These are phyloP conservation scores for Ennomos fuscantarius DNA, from an alignment of 2,888 invertebrate genomes.

Conservation along the genomic window DNA sequence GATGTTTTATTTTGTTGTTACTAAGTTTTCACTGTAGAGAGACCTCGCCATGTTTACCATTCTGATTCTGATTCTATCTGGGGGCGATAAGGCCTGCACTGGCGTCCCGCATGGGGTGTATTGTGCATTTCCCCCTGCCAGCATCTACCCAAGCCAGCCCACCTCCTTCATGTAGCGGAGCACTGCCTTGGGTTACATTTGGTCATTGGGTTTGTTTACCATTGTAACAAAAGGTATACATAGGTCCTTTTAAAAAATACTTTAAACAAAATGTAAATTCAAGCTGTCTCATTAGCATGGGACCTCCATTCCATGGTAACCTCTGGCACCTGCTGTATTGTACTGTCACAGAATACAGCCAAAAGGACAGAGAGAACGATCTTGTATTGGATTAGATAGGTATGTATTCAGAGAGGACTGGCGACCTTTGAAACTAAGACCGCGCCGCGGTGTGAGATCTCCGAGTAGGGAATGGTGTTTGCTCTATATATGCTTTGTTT, in stretches of 20 bases:
- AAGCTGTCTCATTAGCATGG: slow-evolving; percentile 28
- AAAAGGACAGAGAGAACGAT: not conserved
- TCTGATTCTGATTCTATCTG: too few relatives aligned
- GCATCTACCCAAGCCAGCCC: too few relatives aligned
- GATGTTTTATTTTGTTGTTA: too few relatives aligned
- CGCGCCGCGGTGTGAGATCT: too few relatives aligned
- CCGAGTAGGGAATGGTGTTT: slow-evolving; percentile 2
- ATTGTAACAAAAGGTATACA: slow-evolving; percentile 4
- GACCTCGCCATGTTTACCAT: slow-evolving; percentile 10
- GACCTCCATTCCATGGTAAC: slow-evolving; percentile 20
- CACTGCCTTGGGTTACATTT: too few relatives aligned
- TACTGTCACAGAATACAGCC: slow-evolving; percentile 22
- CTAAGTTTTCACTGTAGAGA: not conserved
- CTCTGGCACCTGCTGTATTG: slow-evolving; percentile 32
- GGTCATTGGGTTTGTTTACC: too few relatives aligned
- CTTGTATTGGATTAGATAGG: not conserved
- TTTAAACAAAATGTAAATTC: slow-evolving; percentile 17
- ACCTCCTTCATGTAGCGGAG: too few relatives aligned
- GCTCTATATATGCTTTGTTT: slow-evolving; percentile 2
- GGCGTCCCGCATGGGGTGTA: too few relatives aligned
- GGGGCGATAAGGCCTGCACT: too few relatives aligned
- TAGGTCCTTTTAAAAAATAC: slow-evolving; percentile 4
- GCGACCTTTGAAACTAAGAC: too few relatives aligned
- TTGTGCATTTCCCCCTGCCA: too few relatives aligned
- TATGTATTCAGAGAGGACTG: too few relatives aligned